These are phyloP conservation scores for Choloepus hoffmanni DNA, from an alignment of 2,113 vertebrate genomes.

Conservation along the genomic window DNA sequence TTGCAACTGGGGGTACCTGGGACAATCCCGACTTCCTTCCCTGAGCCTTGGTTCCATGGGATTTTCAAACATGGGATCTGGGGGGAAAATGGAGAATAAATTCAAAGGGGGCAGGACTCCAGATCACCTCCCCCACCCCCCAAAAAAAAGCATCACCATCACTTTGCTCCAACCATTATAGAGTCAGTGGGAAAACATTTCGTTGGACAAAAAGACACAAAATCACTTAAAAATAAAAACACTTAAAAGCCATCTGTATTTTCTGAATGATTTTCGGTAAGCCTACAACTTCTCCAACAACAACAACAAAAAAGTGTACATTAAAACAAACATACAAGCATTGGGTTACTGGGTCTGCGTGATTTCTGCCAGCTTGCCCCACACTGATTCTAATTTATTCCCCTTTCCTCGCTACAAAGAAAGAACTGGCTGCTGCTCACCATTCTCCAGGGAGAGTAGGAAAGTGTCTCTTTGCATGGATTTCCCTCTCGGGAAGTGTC, in stretches of 20 bases:
- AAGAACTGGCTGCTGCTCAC: not conserved
- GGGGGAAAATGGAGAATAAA: not conserved
- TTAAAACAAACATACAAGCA: no score
- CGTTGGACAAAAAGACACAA: not conserved
- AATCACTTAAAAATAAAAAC: not conserved
- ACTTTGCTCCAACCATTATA: not conserved
- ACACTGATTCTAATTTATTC: not conserved
- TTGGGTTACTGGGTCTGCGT: not conserved
- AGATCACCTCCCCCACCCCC: not conserved
- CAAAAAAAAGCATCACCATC: not conserved
- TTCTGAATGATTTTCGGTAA: no score
- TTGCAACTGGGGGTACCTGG: fast-evolving
- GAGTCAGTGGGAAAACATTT: not conserved
- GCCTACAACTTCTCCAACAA: no score
- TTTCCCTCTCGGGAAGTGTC: not conserved
- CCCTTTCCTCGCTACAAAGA: not conserved
- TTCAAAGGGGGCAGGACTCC: no score
- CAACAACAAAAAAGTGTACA: no score
- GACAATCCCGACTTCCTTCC: not conserved
- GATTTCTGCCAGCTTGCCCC: not conserved
- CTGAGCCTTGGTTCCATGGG: not conserved
- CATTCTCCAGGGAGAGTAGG: not conserved
- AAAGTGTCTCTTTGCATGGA: not conserved
- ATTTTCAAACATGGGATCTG: not conserved
- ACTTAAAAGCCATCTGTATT: not conserved